Evolutionary conservation across 2,888 invertebrate species (phyloP).

Genomic region (Troilus luridus): DNA sequence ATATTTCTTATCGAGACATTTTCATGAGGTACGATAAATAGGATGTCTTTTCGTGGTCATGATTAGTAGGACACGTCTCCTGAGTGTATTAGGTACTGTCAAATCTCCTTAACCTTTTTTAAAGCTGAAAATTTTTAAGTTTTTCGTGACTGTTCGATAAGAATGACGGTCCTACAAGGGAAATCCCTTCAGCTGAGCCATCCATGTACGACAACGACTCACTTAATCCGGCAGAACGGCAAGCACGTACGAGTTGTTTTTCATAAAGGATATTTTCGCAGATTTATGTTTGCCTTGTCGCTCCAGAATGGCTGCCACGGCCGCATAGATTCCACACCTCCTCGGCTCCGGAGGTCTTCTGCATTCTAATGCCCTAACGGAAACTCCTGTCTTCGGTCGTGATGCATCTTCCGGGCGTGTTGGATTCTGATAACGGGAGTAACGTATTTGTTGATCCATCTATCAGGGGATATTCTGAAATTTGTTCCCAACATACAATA

Average conservation of each 20-base stretch:
- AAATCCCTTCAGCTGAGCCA: not conserved
- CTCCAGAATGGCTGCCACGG: not conserved
- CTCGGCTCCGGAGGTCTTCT: not conserved
- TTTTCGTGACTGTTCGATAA: not conserved
- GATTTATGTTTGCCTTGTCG: constrained; percentile 11
- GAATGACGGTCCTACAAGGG: not conserved
- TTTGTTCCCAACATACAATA: too few species aligned
- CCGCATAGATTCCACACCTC: constrained; percentile 11
- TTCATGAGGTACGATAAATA: too few species aligned
- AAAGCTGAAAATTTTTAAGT: too few species aligned
- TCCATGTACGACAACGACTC: not conserved
- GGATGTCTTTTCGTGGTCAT: too few species aligned
- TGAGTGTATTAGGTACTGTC: too few species aligned
- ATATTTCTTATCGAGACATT: too few species aligned
- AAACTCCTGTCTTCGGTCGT: not conserved
- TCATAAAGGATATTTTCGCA: constrained; percentile 34
- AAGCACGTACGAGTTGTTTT: constrained; percentile 40
- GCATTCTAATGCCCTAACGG: constrained; percentile 3
- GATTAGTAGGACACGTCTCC: too few species aligned
- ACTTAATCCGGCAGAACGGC: not conserved
- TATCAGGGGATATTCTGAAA: not conserved
- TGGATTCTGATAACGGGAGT: not conserved
- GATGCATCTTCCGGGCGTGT: not conserved
- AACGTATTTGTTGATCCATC: not conserved
- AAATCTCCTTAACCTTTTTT: too few species aligned